Evolutionary conservation across 2,888 invertebrate species (phyloP), one percentile per base, ranked within the genome.

Genomic region (Rhorus exstirpatorius): DNA sequence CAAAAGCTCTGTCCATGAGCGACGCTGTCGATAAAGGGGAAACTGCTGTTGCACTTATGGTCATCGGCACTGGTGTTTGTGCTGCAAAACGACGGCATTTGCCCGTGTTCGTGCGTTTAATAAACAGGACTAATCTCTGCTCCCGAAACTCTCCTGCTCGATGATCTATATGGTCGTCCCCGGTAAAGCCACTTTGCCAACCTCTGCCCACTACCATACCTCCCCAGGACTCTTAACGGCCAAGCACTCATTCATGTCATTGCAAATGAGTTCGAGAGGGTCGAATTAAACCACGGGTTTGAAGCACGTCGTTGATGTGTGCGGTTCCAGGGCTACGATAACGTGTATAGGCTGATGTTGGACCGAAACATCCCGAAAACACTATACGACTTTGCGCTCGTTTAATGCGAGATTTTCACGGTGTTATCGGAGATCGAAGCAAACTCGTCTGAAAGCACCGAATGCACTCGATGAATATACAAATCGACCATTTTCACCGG

Each of bases 241-340:
- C 67, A 76, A 68, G 67, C 83, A 38, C 74, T 89, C 87, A 89
- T 89, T 90, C 89, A 90, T 55, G 31, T 90, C 89, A 90, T 88
- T 90, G 90, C 90, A 89, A 91, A 92, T 92, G 92, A 92, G 92
- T 92, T 90, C 89, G 87, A 88, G 87, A 87, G 86, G 86, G 84
- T 84, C 86, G 90, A 90, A 90, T 92, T 90, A 91, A 92, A 91
- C 88, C 89, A 92, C 89, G 90, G 90, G 91, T 90, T 90, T 90
- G 90, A 89, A 91, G 90, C 91, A 87, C 86, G 41, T 67, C 49
- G 75, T 51, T 70, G 49, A 65, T 75, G 75, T 31, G 44, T 17
- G 26, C 31, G 55, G 17, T 19, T 58, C 24, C 10, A 14, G 26
- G 21, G 31, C 26, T 44, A 71, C 19, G 7, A 21, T 14, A 14